Percentiles rank a stretch among this genome's conserved stretches.
These are phyloP conservation scores for Callocephalon fimbriatum DNA, from an alignment of 2,113 vertebrate species.

Conservation along the genomic window DNA sequence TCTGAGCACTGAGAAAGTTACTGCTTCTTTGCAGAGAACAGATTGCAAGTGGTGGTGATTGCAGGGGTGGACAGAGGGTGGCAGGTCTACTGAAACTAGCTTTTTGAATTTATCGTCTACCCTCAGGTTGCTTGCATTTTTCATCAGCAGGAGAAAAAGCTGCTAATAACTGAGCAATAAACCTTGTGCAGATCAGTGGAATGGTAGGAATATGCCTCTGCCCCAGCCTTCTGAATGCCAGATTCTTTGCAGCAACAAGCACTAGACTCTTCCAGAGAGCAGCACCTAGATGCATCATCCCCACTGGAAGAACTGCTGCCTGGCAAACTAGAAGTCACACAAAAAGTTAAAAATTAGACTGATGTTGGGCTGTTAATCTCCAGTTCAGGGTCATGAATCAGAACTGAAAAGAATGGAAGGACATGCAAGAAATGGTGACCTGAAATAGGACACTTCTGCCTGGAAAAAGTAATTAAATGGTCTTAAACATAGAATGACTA, in stretches of 20 bases:
- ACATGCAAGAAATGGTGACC: not conserved
- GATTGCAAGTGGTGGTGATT: not conserved
- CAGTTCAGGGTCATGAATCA: not conserved
- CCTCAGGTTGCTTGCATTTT: not conserved
- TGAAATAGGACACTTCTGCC: not conserved
- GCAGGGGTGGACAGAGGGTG: not conserved
- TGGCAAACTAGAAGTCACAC: not conserved
- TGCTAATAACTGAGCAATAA: not conserved
- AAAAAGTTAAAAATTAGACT: not conserved
- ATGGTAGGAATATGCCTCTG: not conserved
- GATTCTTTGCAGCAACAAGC: not conserved
- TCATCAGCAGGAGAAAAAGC: not conserved
- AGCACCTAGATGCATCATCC: not conserved
- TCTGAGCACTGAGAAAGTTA: not conserved
- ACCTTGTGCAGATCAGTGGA: not conserved
- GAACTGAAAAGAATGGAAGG: not conserved
- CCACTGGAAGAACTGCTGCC: not conserved
- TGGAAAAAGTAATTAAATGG: not conserved
- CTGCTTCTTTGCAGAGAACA: not conserved
- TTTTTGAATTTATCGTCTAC: not conserved
- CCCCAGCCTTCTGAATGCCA: not conserved
- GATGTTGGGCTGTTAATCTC: not conserved
- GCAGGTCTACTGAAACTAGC: not conserved
- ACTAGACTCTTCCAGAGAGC: not conserved
- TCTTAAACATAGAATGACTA: not conserved